Base-by-base conservation (phyloP, 2,888 invertebrate genomes). In the Plebejus melissa region DNA sequence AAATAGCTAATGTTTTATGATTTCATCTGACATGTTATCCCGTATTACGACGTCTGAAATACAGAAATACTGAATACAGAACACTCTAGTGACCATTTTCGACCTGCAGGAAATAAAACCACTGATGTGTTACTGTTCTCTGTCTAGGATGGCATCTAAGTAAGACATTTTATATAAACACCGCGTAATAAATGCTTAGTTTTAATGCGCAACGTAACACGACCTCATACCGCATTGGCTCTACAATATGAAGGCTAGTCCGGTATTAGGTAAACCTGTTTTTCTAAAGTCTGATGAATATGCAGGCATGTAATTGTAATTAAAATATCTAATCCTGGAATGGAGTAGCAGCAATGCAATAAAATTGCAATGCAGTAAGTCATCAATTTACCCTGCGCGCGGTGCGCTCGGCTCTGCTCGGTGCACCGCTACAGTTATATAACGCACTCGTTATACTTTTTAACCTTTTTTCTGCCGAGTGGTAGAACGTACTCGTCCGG, bases 401-500 rank as follows among this genome's bases (percentile, higher is more conserved):
- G 4, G 65, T 65, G 65, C 32, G 16, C 28, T 60, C 28, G 11
- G 65, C 32, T 28, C 65, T 36, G 65, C 65, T 32, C 13, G 9
- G 13, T 22, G 65, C 65, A 11, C 16, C 69, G 69, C 69, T 36
- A 38, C 69, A n/a, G 70, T 70, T 70, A 38, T 41, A 41, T 70
- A 41, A 70, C 70, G 38, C 41, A 41, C 38, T 41, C 7, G 38
- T n/a, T 70, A 41, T 41, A 70, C 70, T 70, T 70, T 70, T 70
- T 70, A 41, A 70, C 41, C 70, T 41, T 41, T 70, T 70, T 70
- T 41, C 69, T 70, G 36, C 3, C 38, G 36, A 70, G 69, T 22
- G 70, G 70, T 22, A 38, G 7, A 41, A 38, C 38, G 70, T n/a
- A 11, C 70, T 41, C 38, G 70, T 9, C 70, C 38, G 70, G 41